phyloP scores from a whole-genome alignment of 2,797 vertebrate genomes.

The Dallia pectoralis region DNA sequence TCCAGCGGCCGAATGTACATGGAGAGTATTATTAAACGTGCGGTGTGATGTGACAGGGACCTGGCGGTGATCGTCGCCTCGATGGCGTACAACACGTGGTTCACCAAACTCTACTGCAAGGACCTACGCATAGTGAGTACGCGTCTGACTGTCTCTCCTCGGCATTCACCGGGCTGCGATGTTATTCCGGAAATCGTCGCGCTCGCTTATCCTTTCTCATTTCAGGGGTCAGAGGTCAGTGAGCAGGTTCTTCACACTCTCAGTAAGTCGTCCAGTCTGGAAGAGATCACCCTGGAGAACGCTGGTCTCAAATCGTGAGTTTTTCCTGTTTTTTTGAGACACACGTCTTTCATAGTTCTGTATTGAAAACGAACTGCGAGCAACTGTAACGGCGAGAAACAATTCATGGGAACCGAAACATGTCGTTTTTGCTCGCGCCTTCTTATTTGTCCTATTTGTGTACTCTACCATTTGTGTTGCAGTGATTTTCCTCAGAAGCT shows the following conservation, averaged over 20 bases:
- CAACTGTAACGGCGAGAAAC: no score
- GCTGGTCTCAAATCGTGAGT: constrained; percentile 88
- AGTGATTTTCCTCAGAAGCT: constrained; percentile 92
- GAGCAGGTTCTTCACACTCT: constrained; percentile 90
- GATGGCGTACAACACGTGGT: constrained; percentile 91
- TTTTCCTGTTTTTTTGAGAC: constrained; percentile 5
- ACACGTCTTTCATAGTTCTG: background rate
- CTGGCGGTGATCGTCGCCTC: constrained; percentile 88
- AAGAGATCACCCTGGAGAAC: constrained; percentile 91
- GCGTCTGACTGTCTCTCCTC: background rate
- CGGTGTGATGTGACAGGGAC: constrained; percentile 69
- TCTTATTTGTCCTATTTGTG: background rate
- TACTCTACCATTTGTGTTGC: constrained; percentile 17
- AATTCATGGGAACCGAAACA: no score
- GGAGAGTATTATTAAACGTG: background rate
- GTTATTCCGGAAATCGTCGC: background rate
- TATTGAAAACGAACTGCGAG: no score
- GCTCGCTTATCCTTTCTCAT: background rate
- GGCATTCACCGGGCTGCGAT: background rate
- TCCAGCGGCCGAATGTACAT: background rate
- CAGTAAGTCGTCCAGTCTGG: constrained; percentile 88
- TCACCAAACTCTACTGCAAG: constrained; percentile 89
- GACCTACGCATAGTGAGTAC: constrained; percentile 85
- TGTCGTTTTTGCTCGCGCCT: background rate
- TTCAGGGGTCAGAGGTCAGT: constrained; percentile 87